Base-by-base conservation (phyloP, 2,888 invertebrate species). In the Perizoma flavofasciatum region DNA sequence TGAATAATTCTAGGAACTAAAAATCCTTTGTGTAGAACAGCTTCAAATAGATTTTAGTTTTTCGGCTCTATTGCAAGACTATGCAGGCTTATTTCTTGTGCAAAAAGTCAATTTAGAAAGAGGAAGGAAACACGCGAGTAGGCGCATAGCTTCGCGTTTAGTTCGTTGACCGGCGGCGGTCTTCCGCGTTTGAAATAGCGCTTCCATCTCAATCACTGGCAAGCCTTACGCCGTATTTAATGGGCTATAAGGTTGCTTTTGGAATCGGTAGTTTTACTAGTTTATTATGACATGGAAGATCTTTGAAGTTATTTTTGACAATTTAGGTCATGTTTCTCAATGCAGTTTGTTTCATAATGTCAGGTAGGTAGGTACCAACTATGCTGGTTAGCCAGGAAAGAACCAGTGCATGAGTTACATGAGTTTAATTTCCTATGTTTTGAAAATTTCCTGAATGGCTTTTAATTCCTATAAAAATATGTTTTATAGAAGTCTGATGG, bases 131-230 rank as follows among this genome's bases (percentile, higher is more conserved):
- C 66, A 60, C 33, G 49, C 63, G 69, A 72, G 73, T 74, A 73
- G 75, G 75, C 60, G 68, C 71, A 71, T 69, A 68, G 68, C 70
- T 67, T 63, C 74, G 73, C 73, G 67, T 66, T 57, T 61, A 62
- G 86, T 80, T 83, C 86, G 68, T 66, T 74, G 82, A 82, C 86
- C 86, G 78, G 58, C 61, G 67, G 59, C 64, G 5, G 52, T 76
- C 83, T 85, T 86, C 86, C 85, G 84, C 70, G 71, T 72, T 72
- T 62, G 73, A 86, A 86, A 85, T 86, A 86, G 78, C 66, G 78
- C 66, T 35, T 68, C 68, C 67, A 69, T 73, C 77, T 71, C 67
- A 66, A 65, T 68, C 67, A 55, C 58, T 59, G 59, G 66, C 39
- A 62, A 63, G 49, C 59, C 63, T 61, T 54, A 47, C 53, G 59